Evolutionary conservation across 2,797 vertebrate genomes (phyloP), one percentile per base, ranked within the genome.

Genomic region (Gouania willdenowi): DNA sequence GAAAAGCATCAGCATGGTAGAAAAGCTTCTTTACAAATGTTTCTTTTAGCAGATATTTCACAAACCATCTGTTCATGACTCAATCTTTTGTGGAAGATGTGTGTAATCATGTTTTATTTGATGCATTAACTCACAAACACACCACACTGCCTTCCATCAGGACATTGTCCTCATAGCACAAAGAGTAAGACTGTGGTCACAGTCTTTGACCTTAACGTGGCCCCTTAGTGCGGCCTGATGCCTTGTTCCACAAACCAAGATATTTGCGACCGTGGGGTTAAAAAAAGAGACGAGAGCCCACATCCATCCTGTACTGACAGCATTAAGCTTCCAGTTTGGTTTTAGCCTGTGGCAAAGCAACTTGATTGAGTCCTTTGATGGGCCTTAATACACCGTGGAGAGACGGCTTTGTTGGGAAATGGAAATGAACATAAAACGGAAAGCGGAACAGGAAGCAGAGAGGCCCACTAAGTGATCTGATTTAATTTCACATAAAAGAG

Each of bases 301-400:
- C 78, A 77, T 79, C 73, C 66, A 81, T 8, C 14, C 43, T 65
- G 44, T 43, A 41, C 59, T 72, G 57, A 71, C 65, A 76, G 57
- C 72, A 64, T 75, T 67, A 54, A 70, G 72, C 69, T 73, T 75
- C 38, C 53, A 51, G 61, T 74, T 59, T 44, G 58, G 54, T 60
- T 75, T 40, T 84, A 57, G 79, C 86, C 81, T 63, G 71, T 74
- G 82, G 85, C 79, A 46, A 77, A 44, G 71, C 24, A 36, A 70
- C 63, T 54, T 77, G 78, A 75, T 82, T 74, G 72, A 86, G 65
- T 66, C 67, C 71, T 82, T 85, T 83, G 72, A 86, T 83, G 80
- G 77, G 72, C 71, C 73, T 72, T 84, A 86, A 90, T 77, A 71
- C 65, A 66, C 59, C 66, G 55, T 87, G 77, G 81, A 73, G 68